Conservation (phyloP, 2,797 vertebrate species). For the Triplophysa bombifrons region DNA sequence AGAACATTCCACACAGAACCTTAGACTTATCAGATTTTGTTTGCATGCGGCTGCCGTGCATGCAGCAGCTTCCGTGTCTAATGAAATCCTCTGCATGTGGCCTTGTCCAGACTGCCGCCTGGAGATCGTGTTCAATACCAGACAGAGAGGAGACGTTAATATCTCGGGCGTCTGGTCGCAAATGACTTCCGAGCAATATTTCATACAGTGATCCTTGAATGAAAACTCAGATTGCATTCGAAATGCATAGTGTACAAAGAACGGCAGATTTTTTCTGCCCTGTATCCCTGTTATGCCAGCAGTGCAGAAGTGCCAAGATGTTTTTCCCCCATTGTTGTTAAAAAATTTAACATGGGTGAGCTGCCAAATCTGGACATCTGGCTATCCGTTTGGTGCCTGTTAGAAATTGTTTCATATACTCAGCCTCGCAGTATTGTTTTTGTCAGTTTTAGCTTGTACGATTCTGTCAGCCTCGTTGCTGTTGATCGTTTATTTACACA, state of each 20-base stretch:
- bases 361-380: conserved; percentile 38
- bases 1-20: conserved; percentile 31
- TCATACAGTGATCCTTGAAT: not conserved
- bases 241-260: conserved; percentile 16
- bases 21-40: conserved; percentile 5
- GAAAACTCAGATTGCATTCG: not conserved
- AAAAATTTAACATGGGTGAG: conserved; percentile 32
- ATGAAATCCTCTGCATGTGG: conserved; percentile 30
- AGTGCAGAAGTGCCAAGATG: conserved; percentile 45
- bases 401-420: conserved; percentile 35
- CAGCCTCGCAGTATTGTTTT: conserved; percentile 40
- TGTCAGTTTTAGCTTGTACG: conserved; percentile 22
- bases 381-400: conserved; percentile 43
- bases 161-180: not conserved
- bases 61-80: conserved; percentile 3
- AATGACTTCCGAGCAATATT: conserved; percentile 23
- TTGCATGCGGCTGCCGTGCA: conserved; percentile 14
- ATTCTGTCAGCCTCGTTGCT: conserved; percentile 5
- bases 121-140: not conserved
- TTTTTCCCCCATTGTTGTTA: conserved; percentile 10
- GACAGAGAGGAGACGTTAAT: not conserved
- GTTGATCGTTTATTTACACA: not conserved
- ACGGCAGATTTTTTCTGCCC: conserved; percentile 7
- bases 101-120: conserved; percentile 15
- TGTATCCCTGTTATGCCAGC: conserved; percentile 20